Base-by-base conservation (phyloP, 2,113 vertebrate species). In the Pithys albifrons region DNA sequence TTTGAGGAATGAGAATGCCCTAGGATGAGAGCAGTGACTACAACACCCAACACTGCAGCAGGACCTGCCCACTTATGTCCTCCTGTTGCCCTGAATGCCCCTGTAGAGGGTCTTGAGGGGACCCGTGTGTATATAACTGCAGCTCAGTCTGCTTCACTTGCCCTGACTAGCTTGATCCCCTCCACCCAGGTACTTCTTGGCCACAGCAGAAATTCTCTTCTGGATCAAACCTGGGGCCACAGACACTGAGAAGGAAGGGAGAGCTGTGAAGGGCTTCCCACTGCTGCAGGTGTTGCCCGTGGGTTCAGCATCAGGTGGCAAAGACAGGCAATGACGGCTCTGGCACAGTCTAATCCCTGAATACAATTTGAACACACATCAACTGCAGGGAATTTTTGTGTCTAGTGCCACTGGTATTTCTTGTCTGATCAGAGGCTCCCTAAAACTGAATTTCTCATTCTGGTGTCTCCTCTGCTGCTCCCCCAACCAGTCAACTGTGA, bases 281-380 rank as follows among this genome's bases (percentile, higher is more conserved):
- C 3, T 4, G 6, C 61, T 1, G 1, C 12, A 58, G 28, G 15
- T 84, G 17, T 43, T 2, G 1, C 59, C 35, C 0, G 1, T 2
- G 5, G 20, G n/a, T 15, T 85, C 57, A 45, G 19, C 14, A 18
- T 4, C 2, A 3, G 65, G 10, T 1, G 2, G 28, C 58, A 86
- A 70, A 54, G 28, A 25, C 20, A 49, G 16, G n/a, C 10, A 46
- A 33, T 41, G 22, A 3, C 24, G n/a, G 10, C 65, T 71, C 39
- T 0, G 0, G 65, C 35, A 48, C 33, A 43, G 39, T 43, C 57
- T 33, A 73, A 28, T 20, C 39, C 28, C 22, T 49, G 35, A 54
- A 78, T 33, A 27, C 43, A 45, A 6, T 25, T 33, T 75, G 7
- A 69, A 37, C 41, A 48, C 17, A 35, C 7, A 13, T 58, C 52